Evolutionary conservation across 2,888 invertebrate species (phyloP).

Genomic region (Mythimna loreyi): DNA sequence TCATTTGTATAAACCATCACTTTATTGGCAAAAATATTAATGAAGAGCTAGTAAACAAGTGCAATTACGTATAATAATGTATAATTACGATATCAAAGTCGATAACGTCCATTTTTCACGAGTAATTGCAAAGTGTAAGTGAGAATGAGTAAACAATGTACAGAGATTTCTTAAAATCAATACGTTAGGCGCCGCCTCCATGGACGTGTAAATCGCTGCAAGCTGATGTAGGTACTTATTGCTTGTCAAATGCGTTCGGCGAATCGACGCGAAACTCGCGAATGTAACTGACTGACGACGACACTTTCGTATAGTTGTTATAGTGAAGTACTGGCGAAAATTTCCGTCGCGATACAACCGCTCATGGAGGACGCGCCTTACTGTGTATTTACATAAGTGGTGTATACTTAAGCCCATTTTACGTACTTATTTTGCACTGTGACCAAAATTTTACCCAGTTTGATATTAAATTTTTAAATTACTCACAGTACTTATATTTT

Average conservation of each 20-base stretch:
- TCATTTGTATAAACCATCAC: constrained; percentile 68
- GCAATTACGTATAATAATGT: constrained; percentile 85
- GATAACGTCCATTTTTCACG: constrained; percentile 85
- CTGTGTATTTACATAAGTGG: constrained; percentile 3
- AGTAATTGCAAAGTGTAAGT: constrained; percentile 76
- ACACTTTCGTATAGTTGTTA: too few species aligned
- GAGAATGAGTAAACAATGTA: constrained; percentile 67
- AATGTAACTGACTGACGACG: too few species aligned
- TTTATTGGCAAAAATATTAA: constrained; percentile 72
- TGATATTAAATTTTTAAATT: constrained; percentile 1
- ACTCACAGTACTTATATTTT: not conserved
- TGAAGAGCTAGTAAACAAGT: constrained; percentile 81
- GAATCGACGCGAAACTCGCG: too few species aligned
- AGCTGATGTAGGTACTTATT: too few species aligned
- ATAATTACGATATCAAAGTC: constrained; percentile 76
- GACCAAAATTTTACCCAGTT: constrained; percentile 19
- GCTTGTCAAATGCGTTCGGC: too few species aligned
- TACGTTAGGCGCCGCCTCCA: not conserved
- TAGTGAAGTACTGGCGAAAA: too few species aligned
- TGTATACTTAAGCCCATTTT: constrained; percentile 39
- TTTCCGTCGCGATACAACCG: too few species aligned
- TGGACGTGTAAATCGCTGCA: too few species aligned
- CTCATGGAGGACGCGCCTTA: too few species aligned
- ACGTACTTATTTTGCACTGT: constrained; percentile 54
- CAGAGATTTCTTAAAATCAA: constrained; percentile 54